Evolutionary conservation across 2,797 vertebrate species (phyloP).

Genomic region (Peromyscus eremicus): DNA sequence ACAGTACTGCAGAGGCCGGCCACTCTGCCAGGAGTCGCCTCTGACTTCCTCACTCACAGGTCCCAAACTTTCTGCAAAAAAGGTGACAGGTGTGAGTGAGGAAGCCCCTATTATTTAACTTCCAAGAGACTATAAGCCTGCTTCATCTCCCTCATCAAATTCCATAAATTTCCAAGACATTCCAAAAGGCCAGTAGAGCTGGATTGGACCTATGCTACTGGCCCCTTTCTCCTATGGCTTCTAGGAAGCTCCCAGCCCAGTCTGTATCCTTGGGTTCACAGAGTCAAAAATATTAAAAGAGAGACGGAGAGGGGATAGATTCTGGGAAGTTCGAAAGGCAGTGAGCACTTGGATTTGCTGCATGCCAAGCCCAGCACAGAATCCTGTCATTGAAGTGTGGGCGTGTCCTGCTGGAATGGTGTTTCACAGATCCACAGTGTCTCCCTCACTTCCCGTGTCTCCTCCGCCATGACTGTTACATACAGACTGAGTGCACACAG

Average conservation of each 20-base stretch:
- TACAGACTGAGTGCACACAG: background rate
- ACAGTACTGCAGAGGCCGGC: background rate
- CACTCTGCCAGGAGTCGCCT: background rate
- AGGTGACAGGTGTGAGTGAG: background rate
- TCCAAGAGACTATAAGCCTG: too few species aligned
- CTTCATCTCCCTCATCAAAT: too few species aligned
- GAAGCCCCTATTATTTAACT: background rate
- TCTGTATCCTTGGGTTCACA: background rate
- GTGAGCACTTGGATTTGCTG: background rate
- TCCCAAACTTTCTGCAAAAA: background rate
- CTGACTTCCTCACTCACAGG: background rate
- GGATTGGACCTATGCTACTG: background rate
- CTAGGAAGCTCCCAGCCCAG: background rate
- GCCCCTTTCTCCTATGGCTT: background rate
- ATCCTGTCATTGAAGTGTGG: background rate
- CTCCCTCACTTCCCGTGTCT: background rate
- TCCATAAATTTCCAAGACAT: background rate
- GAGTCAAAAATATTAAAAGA: background rate
- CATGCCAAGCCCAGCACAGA: background rate
- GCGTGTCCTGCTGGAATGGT: background rate
- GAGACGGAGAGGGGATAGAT: too few species aligned
- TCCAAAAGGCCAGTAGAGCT: background rate
- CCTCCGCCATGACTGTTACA: background rate
- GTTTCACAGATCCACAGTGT: background rate
- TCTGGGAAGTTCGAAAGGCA: background rate